Evolutionary conservation across 2,888 invertebrate species (phyloP).

Genomic region (Chydorus sphaericus): DNA sequence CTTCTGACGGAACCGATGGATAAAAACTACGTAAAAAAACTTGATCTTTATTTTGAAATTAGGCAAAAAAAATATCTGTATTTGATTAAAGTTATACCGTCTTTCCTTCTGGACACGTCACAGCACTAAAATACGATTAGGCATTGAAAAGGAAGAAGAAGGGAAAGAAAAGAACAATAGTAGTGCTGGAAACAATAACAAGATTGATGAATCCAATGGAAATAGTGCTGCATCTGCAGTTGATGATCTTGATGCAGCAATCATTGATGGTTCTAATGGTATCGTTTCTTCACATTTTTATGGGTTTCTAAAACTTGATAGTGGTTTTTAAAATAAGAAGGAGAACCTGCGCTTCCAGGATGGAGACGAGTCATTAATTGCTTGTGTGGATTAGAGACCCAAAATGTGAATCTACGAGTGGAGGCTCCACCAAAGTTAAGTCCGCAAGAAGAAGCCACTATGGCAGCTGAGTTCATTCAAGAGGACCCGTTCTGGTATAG

Average conservation of each 20-base stretch:
- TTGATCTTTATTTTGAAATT: no score
- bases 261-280: background rate
- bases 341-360: no score
- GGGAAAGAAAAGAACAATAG: background rate
- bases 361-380: conserved; percentile 18
- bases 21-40: conserved; percentile 21
- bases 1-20: conserved; percentile 34
- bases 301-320: no score
- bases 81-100: conserved; percentile 26
- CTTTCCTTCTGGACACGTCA: conserved; percentile 30
- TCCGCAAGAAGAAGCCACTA: conserved; percentile 23
- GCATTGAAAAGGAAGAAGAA: conserved; percentile 20
- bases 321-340: no score
- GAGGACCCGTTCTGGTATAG: conserved; percentile 27
- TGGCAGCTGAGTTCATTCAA: conserved; percentile 24
- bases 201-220: background rate
- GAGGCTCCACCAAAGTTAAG: conserved; percentile 16
- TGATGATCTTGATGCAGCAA: background rate
- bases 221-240: background rate
- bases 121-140: conserved; percentile 25
- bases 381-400: conserved; percentile 11
- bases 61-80: background rate
- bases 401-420: conserved; percentile 11
- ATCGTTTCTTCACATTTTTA: no score
- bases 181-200: background rate